Evolutionary conservation across 2,888 invertebrate species (phyloP), one percentile per base, ranked within the genome.

Genomic region (Chelonus formosanus): DNA sequence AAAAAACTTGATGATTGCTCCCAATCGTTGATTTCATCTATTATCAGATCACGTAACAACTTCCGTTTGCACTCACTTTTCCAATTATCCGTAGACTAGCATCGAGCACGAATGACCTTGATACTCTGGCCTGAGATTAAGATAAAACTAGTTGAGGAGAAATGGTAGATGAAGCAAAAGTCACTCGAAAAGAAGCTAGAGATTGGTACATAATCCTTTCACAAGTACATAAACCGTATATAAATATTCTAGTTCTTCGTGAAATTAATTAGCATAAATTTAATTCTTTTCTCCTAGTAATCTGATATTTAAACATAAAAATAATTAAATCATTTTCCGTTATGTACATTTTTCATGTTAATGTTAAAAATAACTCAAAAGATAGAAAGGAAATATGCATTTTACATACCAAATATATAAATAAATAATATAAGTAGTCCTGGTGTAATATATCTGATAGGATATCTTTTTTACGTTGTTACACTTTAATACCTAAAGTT

Each of bases 1-100:
- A 57, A 57, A 59, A 36, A n/a, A 59, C 35, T 48, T 31, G 48
- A 20, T 20, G 20, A 59, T n/a, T 35, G 3, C 47, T 47, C 7
- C 5, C 48, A 47, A 32, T 36, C 35, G 47, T 59, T 59, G 32
- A n/a, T 47, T 48, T 48, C 8, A 53, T 65, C 60, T 62, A 62
- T 62, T 69, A 71, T 71, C 69, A 66, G 70, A 71, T 72, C 72
- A 71, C 71, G 71, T 72, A 72, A 71, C 69, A 65, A 63, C 69
- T 71, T 72, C 58, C 50, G 60, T 59, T 68, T 65, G 62, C 65
- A 69, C 71, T 70, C 66, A 71, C 69, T 73, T 71, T 71, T 70
- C 70, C 70, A 71, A 73, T 73, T 73, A 73, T 69, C 61, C 32
- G 47, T 32, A 66, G 63, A 45, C 36, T 54, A 47, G 64, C 65